Conservation (phyloP, 2,113 vertebrate species). For the Actenoides lindsayi region DNA sequence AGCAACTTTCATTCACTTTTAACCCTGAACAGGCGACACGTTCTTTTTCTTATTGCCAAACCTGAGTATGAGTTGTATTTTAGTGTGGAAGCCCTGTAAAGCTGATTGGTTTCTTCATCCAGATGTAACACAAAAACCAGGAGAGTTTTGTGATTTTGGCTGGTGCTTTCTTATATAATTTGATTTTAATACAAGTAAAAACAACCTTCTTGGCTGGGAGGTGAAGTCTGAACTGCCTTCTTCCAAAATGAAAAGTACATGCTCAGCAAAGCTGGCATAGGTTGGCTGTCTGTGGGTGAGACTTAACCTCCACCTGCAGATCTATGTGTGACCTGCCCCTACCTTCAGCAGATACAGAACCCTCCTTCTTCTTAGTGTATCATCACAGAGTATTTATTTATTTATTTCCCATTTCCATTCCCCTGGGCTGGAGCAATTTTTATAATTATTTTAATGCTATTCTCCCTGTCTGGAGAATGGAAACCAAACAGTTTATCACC, state of each 20-base stretch:
- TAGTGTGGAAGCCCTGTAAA: neutral
- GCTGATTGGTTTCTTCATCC: neutral
- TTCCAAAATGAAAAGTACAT: neutral
- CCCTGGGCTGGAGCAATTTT: neutral
- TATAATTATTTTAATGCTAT: neutral
- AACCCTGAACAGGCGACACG: neutral
- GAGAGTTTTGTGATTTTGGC: slow-evolving; percentile 1
- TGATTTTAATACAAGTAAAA: slow-evolving; percentile 8
- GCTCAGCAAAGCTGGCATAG: neutral
- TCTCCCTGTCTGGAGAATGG: neutral
- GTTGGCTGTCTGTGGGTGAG: neutral
- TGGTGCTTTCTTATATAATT: neutral
- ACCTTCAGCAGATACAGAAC: neutral
- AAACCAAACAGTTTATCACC: neutral
- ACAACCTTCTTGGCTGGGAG: neutral
- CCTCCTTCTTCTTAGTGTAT: neutral
- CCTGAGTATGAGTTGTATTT: neutral
- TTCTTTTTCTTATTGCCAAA: neutral
- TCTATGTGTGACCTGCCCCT: neutral
- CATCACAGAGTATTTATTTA: neutral
- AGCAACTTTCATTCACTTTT: neutral
- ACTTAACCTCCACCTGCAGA: neutral
- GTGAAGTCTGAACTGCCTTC: neutral
- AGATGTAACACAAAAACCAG: slow-evolving; percentile 10
- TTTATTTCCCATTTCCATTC: neutral